A percentile compares a stretch with the other conserved stretches of the same genome.
These are phyloP conservation scores for Chionodraco myersi DNA, from an alignment of 2,113 vertebrate genomes.

Conservation along the genomic window DNA sequence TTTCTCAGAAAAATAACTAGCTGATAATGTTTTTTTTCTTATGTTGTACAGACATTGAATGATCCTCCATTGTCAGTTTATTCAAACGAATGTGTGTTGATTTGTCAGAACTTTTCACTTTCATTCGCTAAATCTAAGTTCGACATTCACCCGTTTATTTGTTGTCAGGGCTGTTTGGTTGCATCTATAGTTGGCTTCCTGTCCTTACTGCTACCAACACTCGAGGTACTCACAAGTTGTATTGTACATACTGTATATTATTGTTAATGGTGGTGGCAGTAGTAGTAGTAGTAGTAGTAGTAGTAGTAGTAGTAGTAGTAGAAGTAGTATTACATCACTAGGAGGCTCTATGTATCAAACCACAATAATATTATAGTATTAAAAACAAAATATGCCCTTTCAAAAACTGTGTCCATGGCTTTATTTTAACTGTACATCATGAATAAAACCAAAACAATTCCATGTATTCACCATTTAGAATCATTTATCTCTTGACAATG, in stretches of 20 bases:
- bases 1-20: background rate
- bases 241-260: background rate
- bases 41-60: background rate
- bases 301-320: too few relatives aligned
- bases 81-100: background rate
- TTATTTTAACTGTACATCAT: background rate
- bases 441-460: background rate
- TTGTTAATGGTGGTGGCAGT: too few relatives aligned
- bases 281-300: too few relatives aligned
- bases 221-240: background rate
- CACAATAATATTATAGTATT: background rate
- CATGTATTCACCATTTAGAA: background rate
- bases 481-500: background rate
- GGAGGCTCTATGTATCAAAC: background rate
- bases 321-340: background rate
- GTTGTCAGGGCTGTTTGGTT: background rate
- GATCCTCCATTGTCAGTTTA: background rate
- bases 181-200: background rate
- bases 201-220: too few relatives aligned
- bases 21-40: background rate
- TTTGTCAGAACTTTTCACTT: background rate
- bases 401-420: background rate
- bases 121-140: background rate
- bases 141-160: background rate
- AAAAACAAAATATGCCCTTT: background rate